Base-by-base conservation (phyloP, 2,797 vertebrate species). In the Coccyzus lansbergi region DNA sequence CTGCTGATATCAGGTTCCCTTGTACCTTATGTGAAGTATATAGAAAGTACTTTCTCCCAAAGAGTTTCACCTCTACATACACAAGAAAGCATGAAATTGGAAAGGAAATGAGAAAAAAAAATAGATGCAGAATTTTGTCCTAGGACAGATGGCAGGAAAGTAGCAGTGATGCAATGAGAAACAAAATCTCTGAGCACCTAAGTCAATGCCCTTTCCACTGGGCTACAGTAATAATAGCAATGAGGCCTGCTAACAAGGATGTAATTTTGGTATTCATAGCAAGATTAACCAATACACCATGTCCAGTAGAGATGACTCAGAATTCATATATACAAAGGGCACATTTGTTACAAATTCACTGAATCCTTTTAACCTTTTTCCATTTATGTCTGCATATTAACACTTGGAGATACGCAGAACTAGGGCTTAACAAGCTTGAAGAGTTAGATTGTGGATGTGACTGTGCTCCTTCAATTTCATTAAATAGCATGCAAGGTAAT, bases 301-400 rank as follows among this genome's bases (percentile, higher is more conserved):
- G 84, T 95, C 82, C 84, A 86, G 72, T 52, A 86, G 63, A 88
- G 51, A 55, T 3, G 8, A 81, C 55, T 91, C 82, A 88, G 65
- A 93, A 95, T 95, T 95, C 84, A 95, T 94, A 92, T 62, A 94
- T 55, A 87, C 79, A 95, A 81, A 96, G 93, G 92, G 72, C 93
- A 94, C n/a, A 18, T 88, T 95, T 91, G 84, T 69, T 80, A 72
- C 65, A 81, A 91, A 95, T 93, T 95, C 91, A 94, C 52, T 83
- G 76, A 92, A 95, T 96, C 91, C 85, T 96, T 96, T 96, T 95
- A 94, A 97, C 94, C 91, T 95, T 92, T 94, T 95, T 91, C 86
- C 95, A 95, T 96, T 96, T 95, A 83, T 91, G 59, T 75, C 55
- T 95, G 89, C 72, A 81, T 86, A 94, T 93, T 94, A 95, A 58